A percentile compares a stretch with the other conserved stretches of the same genome.
phyloP scores from a whole-genome alignment of 2,113 vertebrate species.

The Ailurus styani region DNA sequence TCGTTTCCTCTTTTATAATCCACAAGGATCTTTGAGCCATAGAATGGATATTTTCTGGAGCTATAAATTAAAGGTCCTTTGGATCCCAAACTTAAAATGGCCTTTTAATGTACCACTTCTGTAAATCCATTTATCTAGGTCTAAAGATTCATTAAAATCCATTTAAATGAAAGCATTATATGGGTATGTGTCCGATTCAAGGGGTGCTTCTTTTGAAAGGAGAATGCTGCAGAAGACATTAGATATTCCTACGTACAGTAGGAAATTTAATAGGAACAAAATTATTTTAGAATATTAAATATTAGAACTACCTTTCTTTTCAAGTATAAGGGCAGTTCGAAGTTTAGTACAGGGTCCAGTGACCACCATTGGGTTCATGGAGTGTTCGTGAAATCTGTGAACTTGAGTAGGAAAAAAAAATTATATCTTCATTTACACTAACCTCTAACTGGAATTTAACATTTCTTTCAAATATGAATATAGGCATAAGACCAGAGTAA shows the following conservation, averaged over 20 bases:
- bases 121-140: conserved; percentile 60
- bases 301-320: background rate
- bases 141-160: conserved; percentile 71
- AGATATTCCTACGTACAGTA: conserved; percentile 35
- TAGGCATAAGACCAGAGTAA: background rate
- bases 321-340: background rate
- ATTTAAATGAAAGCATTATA: conserved; percentile 60
- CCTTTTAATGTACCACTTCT: conserved; percentile 73
- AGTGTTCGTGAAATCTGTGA: background rate
- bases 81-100: conserved; percentile 69
- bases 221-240: background rate
- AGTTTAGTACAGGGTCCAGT: background rate
- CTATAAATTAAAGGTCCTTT: conserved; percentile 74
- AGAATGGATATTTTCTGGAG: conserved; percentile 76
- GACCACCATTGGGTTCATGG: background rate
- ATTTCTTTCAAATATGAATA: background rate
- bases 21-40: conserved; percentile 77
- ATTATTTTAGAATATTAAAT: background rate
- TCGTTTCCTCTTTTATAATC: conserved; percentile 79
- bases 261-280: background rate
- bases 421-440: background rate
- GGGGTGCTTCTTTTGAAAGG: conserved; percentile 51
- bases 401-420: background rate
- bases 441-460: background rate
- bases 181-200: conserved; percentile 47